These are phyloP conservation scores for Sphenopsis melanotis DNA, from an alignment of 2,797 vertebrate species.

Conservation along the genomic window DNA sequence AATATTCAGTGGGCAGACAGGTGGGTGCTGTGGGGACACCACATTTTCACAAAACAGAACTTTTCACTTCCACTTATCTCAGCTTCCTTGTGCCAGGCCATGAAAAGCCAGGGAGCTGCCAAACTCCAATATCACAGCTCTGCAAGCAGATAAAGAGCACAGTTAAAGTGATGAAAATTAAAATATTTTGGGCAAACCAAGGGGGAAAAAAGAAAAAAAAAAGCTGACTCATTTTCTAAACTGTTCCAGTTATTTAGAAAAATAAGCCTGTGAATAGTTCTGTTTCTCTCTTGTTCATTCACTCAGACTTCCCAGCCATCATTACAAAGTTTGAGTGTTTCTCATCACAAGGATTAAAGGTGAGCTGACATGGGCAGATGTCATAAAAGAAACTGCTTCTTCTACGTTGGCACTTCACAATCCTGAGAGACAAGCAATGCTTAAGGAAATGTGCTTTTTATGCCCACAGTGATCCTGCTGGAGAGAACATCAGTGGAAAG, in stretches of 20 bases:
- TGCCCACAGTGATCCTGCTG: neutral
- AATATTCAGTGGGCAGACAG: neutral
- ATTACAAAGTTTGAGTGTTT: neutral
- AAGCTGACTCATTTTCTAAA: neutral
- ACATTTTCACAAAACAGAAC: neutral
- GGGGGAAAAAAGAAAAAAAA: fast-evolving
- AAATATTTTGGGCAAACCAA: neutral
- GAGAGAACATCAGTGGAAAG: neutral
- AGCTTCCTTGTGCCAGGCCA: neutral
- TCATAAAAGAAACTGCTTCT: neutral
- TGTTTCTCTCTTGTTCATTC: neutral
- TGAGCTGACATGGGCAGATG: neutral
- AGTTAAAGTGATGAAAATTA: neutral
- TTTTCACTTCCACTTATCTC: neutral
- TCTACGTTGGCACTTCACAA: neutral
- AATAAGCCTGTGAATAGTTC: neutral
- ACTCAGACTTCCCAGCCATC: neutral
- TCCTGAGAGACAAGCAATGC: neutral
- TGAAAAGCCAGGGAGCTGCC: neutral
- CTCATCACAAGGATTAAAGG: neutral
- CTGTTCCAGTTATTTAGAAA: neutral
- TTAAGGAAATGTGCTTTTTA: neutral
- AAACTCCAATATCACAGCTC: neutral
- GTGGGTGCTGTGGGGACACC: neutral
- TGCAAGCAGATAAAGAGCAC: neutral